Base-by-base conservation (phyloP, 64 coral and sea anemone species). In the Stichodactyla mertensii region DNA sequence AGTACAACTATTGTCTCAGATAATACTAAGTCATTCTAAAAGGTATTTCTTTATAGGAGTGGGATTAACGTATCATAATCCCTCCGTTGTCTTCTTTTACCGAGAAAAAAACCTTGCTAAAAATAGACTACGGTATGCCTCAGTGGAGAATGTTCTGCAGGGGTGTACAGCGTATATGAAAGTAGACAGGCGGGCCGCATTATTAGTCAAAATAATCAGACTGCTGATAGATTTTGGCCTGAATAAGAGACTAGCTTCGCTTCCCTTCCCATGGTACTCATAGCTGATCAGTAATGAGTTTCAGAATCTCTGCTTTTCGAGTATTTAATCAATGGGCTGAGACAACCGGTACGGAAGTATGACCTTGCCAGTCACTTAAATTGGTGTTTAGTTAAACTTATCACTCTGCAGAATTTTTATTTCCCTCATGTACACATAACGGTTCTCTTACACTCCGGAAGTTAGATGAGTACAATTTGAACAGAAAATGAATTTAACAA, bases 1-100 rank as follows among this genome's bases (percentile, higher is more conserved):
- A 28, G 52, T 81, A 81, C 78, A 55, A 55, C 78, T 81, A 28
- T 81, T 81, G 51, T 79, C 31, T 52, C 20, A 79, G 77, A 81
- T 81, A 81, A 81, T 53, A 81, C n/a, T 19, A 11, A 81, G 53
- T 52, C 51, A 53, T 55, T 81, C 54, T 16, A 55, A 81, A 51
- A 81, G 51, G 53, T 52, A 53, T 81, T 81, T 81, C 78, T 53
- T 52, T 53, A 20, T 81, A 53, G 36, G n/a, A 81, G 78, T 19
- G 16, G 78, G 78, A 81, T 81, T 81, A 81, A 81, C 51, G 26
- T 51, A 81, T 81, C 78, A 53, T 20, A 55, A 53, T 52, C 78
- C 6, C 53, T 79, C 31, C 27, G 18, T n/a, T 20, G 19, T 66
- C 18, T 66, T 66, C 24, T 31, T 74, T 74, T 31, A 27, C 24